A percentile compares a stretch with the other conserved stretches of the same genome.
phyloP scores from a whole-genome alignment of 2,113 vertebrate genomes.

The Austrofundulus limnaeus region DNA sequence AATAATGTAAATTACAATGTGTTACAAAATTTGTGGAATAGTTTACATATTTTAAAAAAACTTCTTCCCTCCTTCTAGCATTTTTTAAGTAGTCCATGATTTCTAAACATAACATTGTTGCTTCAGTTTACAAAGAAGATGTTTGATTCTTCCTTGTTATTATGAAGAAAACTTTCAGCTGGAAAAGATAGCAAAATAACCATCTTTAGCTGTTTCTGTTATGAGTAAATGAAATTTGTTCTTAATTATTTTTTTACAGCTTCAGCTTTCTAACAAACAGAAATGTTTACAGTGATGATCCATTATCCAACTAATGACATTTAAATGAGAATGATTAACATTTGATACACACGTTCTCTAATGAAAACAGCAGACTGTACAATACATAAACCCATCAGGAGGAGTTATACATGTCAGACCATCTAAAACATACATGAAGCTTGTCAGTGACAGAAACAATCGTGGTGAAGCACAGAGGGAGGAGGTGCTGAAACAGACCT shows the following conservation, averaged over 20 bases:
- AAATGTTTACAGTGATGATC: conserved; percentile 71
- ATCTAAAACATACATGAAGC: conserved; percentile 52
- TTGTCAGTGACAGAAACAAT: conserved; percentile 45
- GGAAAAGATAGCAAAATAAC: no score
- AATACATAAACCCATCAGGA: conserved; percentile 68
- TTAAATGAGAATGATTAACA: conserved; percentile 73
- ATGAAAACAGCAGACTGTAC: conserved; percentile 77
- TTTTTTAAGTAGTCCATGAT: conserved; percentile 61
- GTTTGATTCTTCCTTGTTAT: conserved; percentile 17
- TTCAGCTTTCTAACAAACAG: conserved; percentile 52
- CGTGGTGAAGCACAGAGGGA: no score
- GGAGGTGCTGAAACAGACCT: no score
- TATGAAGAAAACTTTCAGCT: no score
- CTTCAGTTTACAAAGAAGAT: conserved; percentile 28
- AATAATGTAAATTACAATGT: conserved; percentile 76
- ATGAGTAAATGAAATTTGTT: conserved; percentile 7
- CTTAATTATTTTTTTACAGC: conserved; percentile 18
- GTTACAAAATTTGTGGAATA: conserved; percentile 81
- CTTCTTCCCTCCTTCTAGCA: conserved; percentile 18
- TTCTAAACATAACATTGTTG: conserved; percentile 57
- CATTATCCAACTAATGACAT: conserved; percentile 76
- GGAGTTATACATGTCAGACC: conserved; percentile 61
- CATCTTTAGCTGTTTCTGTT: conserved; percentile 30
- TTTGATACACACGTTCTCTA: conserved; percentile 80
- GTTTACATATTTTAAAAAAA: conserved; percentile 69